Evolutionary conservation across 2,113 vertebrate genomes (phyloP).

Genomic region (Manacus vitellinus): DNA sequence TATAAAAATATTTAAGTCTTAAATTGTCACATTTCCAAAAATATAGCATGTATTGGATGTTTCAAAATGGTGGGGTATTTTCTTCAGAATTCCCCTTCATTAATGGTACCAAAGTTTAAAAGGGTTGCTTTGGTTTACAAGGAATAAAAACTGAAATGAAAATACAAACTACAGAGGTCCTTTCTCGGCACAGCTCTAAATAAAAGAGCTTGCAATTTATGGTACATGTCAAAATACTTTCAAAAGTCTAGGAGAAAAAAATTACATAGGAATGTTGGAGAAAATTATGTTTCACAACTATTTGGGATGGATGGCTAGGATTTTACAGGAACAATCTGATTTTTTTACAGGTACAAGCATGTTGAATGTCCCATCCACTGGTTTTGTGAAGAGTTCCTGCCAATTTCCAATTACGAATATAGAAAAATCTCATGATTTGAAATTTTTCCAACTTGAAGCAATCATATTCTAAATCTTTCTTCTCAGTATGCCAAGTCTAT

Average conservation of each 20-base stretch:
- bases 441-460: background rate
- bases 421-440: background rate
- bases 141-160: background rate
- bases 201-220: background rate
- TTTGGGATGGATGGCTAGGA: background rate
- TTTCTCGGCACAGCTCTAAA: background rate
- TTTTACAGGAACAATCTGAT: background rate
- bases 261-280: background rate
- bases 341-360: background rate
- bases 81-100: background rate
- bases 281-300: background rate
- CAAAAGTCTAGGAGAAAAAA: background rate
- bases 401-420: background rate
- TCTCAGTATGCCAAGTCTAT: background rate
- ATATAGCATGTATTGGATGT: rapidly evolving
- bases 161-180: background rate
- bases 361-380: background rate
- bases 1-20: background rate
- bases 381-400: background rate
- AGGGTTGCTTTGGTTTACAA: background rate
- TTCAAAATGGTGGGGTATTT: background rate
- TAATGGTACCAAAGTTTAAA: background rate
- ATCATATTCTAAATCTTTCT: background rate
- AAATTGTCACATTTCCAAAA: background rate
- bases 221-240: background rate